Percentiles rank a stretch among this genome's conserved stretches.
Conservation (phyloP, 2,113 vertebrate species). For the Cyphomyrus plagiostoma region DNA sequence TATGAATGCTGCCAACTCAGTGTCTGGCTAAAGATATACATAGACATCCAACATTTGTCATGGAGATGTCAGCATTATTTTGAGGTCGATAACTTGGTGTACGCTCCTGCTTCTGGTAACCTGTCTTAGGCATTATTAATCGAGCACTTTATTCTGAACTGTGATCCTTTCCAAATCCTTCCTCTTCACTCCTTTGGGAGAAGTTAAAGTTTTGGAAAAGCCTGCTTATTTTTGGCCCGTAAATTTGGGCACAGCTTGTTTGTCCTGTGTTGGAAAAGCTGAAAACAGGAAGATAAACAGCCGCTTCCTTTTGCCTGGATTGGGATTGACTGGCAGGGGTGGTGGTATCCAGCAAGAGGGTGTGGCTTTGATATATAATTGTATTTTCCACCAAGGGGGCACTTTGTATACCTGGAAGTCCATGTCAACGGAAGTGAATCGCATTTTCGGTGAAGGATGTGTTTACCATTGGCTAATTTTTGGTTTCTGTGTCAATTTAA, state of each 20-base stretch:
- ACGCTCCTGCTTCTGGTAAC: background rate
- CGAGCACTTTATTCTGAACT: background rate
- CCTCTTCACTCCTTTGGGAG: background rate
- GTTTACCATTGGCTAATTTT: background rate
- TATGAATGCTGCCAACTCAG: background rate
- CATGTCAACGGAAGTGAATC: background rate
- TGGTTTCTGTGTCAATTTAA: background rate
- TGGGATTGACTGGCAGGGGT: slow-evolving; percentile 16
- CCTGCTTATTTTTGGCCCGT: background rate
- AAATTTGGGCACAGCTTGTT: background rate
- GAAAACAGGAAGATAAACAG: slow-evolving; percentile 52
- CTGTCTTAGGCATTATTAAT: background rate
- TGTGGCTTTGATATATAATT: slow-evolving; percentile 8
- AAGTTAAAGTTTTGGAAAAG: background rate
- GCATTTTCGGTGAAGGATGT: background rate
- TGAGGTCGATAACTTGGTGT: background rate
- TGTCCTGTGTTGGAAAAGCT: slow-evolving; percentile 7
- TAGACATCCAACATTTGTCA: background rate
- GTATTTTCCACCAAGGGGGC: background rate
- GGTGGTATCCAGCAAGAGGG: background rate
- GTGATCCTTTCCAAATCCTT: background rate
- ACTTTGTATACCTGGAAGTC: slow-evolving; percentile 15
- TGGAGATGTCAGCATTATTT: background rate
- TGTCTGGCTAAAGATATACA: background rate
- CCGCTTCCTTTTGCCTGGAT: slow-evolving; percentile 20